Evolutionary conservation across 2,113 vertebrate genomes (phyloP).

Genomic region (Hippocampus mohnikei): DNA sequence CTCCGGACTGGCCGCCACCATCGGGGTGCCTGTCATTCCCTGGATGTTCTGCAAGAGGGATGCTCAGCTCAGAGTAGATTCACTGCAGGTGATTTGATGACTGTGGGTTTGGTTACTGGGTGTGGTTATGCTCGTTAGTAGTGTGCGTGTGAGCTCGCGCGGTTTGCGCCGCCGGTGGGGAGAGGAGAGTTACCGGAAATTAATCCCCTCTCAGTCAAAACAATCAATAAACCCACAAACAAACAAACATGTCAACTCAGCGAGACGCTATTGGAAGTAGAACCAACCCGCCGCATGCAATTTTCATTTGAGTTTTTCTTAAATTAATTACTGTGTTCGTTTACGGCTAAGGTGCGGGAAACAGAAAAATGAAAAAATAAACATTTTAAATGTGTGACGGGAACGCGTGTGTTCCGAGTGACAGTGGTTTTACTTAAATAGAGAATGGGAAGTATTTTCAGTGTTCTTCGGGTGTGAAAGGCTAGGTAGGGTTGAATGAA

Average conservation of each 20-base stretch:
- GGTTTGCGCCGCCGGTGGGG: neutral
- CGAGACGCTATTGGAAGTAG: no score
- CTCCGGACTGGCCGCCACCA: constrained; percentile 98
- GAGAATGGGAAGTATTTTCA: neutral
- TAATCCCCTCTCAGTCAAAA: constrained; percentile 22
- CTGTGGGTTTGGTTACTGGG: neutral
- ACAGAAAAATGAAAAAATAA: no score
- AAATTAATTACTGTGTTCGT: neutral
- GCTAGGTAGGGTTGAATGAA: neutral
- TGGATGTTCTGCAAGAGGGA: constrained; percentile 88
- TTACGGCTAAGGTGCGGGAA: neutral
- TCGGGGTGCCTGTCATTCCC: constrained; percentile 97
- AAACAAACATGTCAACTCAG: neutral
- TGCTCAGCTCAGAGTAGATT: neutral
- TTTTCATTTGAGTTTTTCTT: neutral
- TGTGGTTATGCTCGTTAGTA: neutral
- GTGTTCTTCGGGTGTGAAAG: neutral
- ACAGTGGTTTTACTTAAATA: neutral
- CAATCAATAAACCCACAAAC: constrained; percentile 20
- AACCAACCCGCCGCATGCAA: no score
- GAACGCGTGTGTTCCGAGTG: neutral
- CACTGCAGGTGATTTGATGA: neutral
- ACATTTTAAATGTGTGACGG: neutral
- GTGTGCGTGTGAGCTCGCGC: neutral
- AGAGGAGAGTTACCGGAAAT: constrained; percentile 8